Evolutionary conservation across 2,888 invertebrate genomes (phyloP).

Genomic region (Tethea ocularis): DNA sequence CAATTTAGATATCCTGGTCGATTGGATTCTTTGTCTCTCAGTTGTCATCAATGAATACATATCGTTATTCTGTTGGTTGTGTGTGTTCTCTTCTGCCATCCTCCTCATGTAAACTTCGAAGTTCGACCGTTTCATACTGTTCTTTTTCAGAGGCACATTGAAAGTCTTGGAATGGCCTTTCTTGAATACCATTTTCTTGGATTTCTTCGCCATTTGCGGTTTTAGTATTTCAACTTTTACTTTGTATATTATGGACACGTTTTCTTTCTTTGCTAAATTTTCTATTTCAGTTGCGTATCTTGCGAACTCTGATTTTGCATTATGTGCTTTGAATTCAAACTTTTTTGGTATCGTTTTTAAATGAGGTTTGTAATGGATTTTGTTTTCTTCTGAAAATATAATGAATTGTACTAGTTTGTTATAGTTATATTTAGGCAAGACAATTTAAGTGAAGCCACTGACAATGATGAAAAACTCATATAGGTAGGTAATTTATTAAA

Average conservation of each 20-base stretch:
- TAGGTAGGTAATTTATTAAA: too few species aligned
- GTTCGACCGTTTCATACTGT: slow-evolving; percentile 70
- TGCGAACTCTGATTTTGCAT: slow-evolving; percentile 50
- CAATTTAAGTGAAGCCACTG: too few species aligned
- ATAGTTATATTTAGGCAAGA: too few species aligned
- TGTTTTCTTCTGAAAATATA: slow-evolving; percentile 37
- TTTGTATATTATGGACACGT: slow-evolving; percentile 57
- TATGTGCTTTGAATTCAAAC: slow-evolving; percentile 55
- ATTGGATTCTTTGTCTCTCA: slow-evolving; percentile 32
- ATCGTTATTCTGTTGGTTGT: slow-evolving; percentile 29
- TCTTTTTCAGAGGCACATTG: slow-evolving; percentile 69
- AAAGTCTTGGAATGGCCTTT: slow-evolving; percentile 62
- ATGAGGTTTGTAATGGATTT: slow-evolving; percentile 36
- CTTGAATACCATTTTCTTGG: slow-evolving; percentile 35
- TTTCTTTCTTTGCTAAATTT: slow-evolving; percentile 51
- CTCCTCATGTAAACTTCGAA: slow-evolving; percentile 65
- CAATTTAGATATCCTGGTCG: slow-evolving; percentile 46
- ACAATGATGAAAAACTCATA: too few species aligned
- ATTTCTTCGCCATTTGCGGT: slow-evolving; percentile 23
- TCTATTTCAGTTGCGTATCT: slow-evolving; percentile 58
- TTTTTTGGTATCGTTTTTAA: slow-evolving; percentile 56
- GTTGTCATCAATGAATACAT: slow-evolving; percentile 42
- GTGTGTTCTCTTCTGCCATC: slow-evolving; percentile 51
- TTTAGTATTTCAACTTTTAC: slow-evolving; percentile 56
- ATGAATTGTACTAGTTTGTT: too few species aligned